These are phyloP conservation scores for Conomelus anceps DNA, from an alignment of 2,888 invertebrate genomes.

Conservation along the genomic window DNA sequence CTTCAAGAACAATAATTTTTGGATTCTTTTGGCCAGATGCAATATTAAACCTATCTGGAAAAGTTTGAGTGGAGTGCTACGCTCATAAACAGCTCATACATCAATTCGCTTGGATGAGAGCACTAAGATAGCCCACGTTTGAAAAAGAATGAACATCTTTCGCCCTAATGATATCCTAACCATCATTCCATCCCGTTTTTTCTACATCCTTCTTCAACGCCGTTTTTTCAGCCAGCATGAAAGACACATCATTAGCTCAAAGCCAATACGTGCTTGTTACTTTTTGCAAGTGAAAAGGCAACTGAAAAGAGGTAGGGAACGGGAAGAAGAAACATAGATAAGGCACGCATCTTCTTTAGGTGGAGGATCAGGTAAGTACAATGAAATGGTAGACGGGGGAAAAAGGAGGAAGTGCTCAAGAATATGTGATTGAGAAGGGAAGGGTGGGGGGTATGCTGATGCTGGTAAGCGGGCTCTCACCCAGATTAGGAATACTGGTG, in stretches of 20 bases:
- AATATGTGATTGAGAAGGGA: not conserved
- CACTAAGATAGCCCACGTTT: not conserved
- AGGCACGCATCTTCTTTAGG: not conserved
- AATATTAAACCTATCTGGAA: no score
- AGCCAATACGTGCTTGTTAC: not conserved
- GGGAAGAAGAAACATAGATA: not conserved
- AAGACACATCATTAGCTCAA: not conserved
- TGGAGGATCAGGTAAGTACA: not conserved
- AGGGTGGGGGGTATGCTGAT: not conserved
- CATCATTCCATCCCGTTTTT: not conserved
- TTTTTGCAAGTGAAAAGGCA: not conserved
- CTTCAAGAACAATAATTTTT: no score
- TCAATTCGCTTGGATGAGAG: not conserved
- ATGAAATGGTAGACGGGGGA: not conserved
- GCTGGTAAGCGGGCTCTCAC: not conserved
- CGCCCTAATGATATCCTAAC: not conserved
- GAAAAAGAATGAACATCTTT: not conserved
- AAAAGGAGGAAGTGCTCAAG: not conserved
- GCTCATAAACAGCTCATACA: no score
- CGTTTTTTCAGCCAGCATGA: not conserved
- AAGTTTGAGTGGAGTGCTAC: no score
- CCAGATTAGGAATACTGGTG: not conserved
- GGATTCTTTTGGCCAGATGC: no score
- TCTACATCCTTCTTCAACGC: not conserved
- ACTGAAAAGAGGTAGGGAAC: not conserved